Evolutionary conservation across 2,888 invertebrate species (phyloP).

Genomic region (Tortrix viridana): DNA sequence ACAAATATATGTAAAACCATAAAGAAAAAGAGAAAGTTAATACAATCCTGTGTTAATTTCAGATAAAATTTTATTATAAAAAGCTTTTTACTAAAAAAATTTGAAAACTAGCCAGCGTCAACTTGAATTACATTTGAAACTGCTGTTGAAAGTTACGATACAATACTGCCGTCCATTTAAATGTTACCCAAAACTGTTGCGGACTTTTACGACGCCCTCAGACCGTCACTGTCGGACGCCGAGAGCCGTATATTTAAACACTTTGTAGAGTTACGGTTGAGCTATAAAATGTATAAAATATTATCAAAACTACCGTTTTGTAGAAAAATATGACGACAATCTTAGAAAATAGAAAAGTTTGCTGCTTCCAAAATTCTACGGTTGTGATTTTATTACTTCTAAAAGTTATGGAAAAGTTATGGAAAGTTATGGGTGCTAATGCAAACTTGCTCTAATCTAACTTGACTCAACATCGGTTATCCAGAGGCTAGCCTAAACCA

Average conservation of each 20-base stretch:
- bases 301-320: background rate
- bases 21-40: too few species aligned
- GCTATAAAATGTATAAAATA: slow-evolving; percentile 10
- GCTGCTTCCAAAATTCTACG: too few species aligned
- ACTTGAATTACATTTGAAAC: slow-evolving; percentile 43
- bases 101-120: slow-evolving; percentile 41
- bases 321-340: background rate
- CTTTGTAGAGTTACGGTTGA: slow-evolving; percentile 54
- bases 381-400: too few species aligned
- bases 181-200: slow-evolving; percentile 53
- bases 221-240: slow-evolving; percentile 51
- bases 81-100: background rate
- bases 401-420: too few species aligned
- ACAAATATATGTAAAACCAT: too few species aligned
- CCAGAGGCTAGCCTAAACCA: too few species aligned
- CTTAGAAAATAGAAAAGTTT: too few species aligned
- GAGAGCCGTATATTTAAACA: slow-evolving; percentile 55
- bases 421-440: too few species aligned
- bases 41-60: too few species aligned
- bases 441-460: too few species aligned
- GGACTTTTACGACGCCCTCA: slow-evolving; percentile 60
- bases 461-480: too few species aligned
- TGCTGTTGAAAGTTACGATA: slow-evolving; percentile 49
- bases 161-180: slow-evolving; percentile 54
- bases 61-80: too few species aligned